Conservation (phyloP, 2,888 invertebrate genomes). For the Anoncus sp. region DNA sequence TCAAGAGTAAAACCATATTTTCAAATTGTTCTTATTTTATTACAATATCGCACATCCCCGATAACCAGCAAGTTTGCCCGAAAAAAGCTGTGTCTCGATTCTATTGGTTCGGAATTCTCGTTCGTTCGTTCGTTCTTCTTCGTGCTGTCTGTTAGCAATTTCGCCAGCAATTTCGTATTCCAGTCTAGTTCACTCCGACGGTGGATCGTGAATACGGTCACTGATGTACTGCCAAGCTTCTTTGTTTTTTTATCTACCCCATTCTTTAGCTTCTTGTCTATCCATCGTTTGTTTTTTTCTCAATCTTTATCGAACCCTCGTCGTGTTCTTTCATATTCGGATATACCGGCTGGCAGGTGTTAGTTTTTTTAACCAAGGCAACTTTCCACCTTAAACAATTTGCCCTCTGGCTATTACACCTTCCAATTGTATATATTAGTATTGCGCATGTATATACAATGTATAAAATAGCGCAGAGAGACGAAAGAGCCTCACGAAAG, state of each 20-base stretch:
- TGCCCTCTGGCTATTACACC: constrained; percentile 1
- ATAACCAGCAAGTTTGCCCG: not conserved
- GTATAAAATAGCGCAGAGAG: constrained; percentile 1
- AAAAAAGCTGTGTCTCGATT: not conserved
- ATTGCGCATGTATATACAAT: not conserved
- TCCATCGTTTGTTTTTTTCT: not conserved
- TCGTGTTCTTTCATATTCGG: constrained; percentile 4
- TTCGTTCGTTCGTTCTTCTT: constrained; percentile 12
- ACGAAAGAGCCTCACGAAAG: constrained; percentile 24
- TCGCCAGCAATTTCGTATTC: constrained; percentile 19
- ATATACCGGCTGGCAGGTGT: constrained; percentile 16
- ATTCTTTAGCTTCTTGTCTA: not conserved
- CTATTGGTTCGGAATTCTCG: not conserved
- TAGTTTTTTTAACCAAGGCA: not conserved
- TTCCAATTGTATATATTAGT: not conserved
- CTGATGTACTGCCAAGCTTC: constrained; percentile 19
- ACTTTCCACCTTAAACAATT: not conserved
- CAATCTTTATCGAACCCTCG: not conserved
- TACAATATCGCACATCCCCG: not conserved
- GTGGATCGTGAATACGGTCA: constrained; percentile 11
- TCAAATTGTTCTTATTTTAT: not conserved
- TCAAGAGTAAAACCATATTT: not conserved
- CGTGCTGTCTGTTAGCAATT: constrained; percentile 30
- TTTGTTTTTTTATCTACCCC: constrained; percentile 10
- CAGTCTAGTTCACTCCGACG: constrained; percentile 11